These are phyloP conservation scores for Apeltes quadracus DNA, from an alignment of 2,113 vertebrate genomes.

Conservation along the genomic window DNA sequence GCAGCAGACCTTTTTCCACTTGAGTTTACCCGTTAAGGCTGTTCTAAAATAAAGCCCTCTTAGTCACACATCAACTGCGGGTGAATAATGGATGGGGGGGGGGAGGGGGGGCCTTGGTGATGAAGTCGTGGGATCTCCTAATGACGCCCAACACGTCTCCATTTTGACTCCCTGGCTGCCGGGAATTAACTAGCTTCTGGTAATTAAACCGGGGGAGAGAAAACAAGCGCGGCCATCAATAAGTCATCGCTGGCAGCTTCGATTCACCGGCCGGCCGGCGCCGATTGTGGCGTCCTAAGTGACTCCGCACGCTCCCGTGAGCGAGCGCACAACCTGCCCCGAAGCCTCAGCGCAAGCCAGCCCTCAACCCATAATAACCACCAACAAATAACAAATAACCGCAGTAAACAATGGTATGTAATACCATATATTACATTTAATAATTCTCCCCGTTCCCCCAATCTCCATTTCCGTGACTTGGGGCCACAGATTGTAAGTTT, in stretches of 20 bases:
- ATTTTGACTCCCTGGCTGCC: conserved; percentile 50
- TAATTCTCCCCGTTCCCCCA: conserved; percentile 35
- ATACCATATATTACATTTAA: conserved; percentile 8
- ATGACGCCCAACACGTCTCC: conserved; percentile 72
- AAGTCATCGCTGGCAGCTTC: conserved; percentile 70
- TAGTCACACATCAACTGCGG: conserved; percentile 71
- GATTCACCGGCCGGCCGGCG: conserved; percentile 44
- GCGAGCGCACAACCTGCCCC: conserved; percentile 16
- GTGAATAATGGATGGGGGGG: conserved; percentile 78
- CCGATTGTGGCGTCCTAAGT: conserved; percentile 60
- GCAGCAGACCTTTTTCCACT: conserved; percentile 80
- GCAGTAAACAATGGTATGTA: conserved; percentile 37
- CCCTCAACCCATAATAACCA: conserved; percentile 47
- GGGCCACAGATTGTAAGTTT: conserved; percentile 22
- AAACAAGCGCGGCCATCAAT: conserved; percentile 77
- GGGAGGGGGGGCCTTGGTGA: conserved; percentile 57
- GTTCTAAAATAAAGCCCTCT: conserved; percentile 77
- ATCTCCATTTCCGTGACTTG: conserved; percentile 42
- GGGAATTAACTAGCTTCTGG: conserved; percentile 73
- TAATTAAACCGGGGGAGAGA: conserved; percentile 76
- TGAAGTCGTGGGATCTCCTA: conserved; percentile 79
- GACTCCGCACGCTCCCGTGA: conserved; percentile 46
- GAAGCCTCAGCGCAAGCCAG: conserved; percentile 32
- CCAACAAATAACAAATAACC: conserved; percentile 28
- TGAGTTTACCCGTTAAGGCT: conserved; percentile 79